Base-by-base conservation (phyloP, 2,113 vertebrate genomes). In the Gila orcuttii region DNA sequence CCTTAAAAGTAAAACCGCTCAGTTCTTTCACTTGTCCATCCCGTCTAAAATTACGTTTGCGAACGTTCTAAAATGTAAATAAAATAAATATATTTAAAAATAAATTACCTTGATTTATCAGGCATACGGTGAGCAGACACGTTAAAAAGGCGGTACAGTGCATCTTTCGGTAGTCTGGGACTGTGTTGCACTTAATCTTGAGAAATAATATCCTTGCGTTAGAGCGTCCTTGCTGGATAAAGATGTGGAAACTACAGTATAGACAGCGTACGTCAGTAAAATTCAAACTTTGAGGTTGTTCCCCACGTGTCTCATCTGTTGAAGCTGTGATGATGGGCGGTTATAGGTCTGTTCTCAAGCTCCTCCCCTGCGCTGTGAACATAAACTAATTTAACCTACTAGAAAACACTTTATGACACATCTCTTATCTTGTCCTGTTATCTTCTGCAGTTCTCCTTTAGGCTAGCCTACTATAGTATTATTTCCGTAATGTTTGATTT, bases 81-180 rank as follows among this genome's bases (percentile, higher is more conserved):
- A 12, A 68, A 68, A 33, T n/a, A 31, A 47, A 47, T 47, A n/a
- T 42, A 42, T 42, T 5, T 9, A 42, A 9, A 42, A 47, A 47
- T 39, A 11, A 10, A 5, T 88, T 88, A 90, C 89, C 89, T 90
- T 75, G 71, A 12, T 83, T 55, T 47, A 87, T 60, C 31, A 88
- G 23, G n/a, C 59, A 85, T 6, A 83, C 2, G 79, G 85, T 21
- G 74, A 88, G 85, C 36, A 87, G 13, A 25, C 85, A 83, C 23
- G 79, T 75, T 69, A 78, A 85, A 79, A 87, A 83, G 2, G 39
- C 83, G 17, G 13, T 28, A 59, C 45, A 21, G 33, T n/a, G 66
- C 89, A 90, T 90, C 86, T 79, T 88, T 76, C 55, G 0, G 33
- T 12, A 60, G 84, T 52, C 19, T 57, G 25, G 2, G 6, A 42